Evolutionary conservation across 2,113 vertebrate genomes (phyloP), one percentile per base, ranked within the genome.

Genomic region (Ptychochromis oligacanthus): DNA sequence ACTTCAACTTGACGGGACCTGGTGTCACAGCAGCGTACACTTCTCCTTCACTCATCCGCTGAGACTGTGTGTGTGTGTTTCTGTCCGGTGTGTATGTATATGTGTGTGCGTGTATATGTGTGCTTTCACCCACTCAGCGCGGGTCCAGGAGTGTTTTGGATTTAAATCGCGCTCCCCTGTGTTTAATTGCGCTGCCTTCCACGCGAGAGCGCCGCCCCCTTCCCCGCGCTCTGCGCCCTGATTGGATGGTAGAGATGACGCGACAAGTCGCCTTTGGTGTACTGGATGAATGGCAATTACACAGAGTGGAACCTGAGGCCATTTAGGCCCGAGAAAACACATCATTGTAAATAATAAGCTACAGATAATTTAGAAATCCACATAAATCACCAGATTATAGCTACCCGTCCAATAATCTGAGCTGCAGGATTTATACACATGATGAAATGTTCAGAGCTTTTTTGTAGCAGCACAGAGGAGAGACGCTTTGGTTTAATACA

Each of bases 151-250:
- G 40, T 83, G 79, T 84, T 93, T 89, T 91, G 92, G 95, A 94
- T 97, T 97, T 96, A 96, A 97, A 97, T 97, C 95, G 94, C 96
- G 96, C 97, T 97, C 96, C 94, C 91, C 95, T 96, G 92, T 24
- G 95, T 96, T 96, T 96, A 96, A 96, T 97, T 96, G 96, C 95
- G 90, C 95, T 95, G 90, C 94, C 90, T 95, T 92, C 94, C 90
- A 78, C 78, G 86, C 85, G 57, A 83, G 70, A 15, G 90, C 89
- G 62, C 85, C 86, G 88, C 95, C 94, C 94, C 88, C 88, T 31
- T 86, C 15, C n/a, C 81, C 89, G 93, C 93, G 89, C 75, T 15
- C 78, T 13, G n/a, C 52, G 34, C 31, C n/a, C 81, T 77, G 77
- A 96, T 96, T 96, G 95, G 96, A 28, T 7, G 72, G 10, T 28